A percentile compares a stretch with the other conserved stretches of the same genome.
phyloP scores from a whole-genome alignment of 2,888 invertebrate species.

The Chironomus riparius region DNA sequence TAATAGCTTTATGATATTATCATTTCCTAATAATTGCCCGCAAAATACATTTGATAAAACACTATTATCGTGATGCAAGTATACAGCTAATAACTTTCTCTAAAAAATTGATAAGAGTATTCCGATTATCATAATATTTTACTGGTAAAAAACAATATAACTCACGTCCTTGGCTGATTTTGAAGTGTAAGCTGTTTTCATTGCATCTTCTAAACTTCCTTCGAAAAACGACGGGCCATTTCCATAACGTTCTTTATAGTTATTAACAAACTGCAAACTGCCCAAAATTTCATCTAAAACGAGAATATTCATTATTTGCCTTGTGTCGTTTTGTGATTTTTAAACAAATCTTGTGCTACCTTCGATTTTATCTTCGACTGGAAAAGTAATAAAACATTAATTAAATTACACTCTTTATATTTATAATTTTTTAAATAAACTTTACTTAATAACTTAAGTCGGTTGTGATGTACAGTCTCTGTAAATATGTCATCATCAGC shows the following conservation, averaged over 20 bases:
- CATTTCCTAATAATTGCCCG: conserved; percentile 84
- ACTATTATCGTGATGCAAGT: conserved; percentile 93
- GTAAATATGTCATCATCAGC: conserved; percentile 82
- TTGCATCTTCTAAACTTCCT: conserved; percentile 82
- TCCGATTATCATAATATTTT: neutral
- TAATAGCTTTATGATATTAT: conserved; percentile 81
- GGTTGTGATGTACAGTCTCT: conserved; percentile 60
- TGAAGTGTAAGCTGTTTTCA: conserved; percentile 72
- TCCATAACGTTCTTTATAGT: conserved; percentile 62
- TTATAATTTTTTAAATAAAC: conserved; percentile 5
- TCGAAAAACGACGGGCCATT: conserved; percentile 90
- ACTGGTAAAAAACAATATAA: conserved; percentile 26
- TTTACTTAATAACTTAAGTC: conserved; percentile 66
- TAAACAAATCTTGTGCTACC: conserved; percentile 43
- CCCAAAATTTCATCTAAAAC: conserved; percentile 49
- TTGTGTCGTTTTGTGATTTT: too few relatives aligned
- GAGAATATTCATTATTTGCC: too few relatives aligned
- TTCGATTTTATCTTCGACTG: conserved; percentile 14
- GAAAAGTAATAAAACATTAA: neutral
- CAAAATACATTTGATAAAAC: conserved; percentile 96
- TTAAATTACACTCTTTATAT: neutral
- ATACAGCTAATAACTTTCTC: conserved; percentile 88
- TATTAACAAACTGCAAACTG: conserved; percentile 75
- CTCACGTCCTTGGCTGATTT: conserved; percentile 83
- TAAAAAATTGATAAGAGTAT: conserved; percentile 39